phyloP scores from a whole-genome alignment of 2,797 vertebrate genomes.

The Florisuga fusca region DNA sequence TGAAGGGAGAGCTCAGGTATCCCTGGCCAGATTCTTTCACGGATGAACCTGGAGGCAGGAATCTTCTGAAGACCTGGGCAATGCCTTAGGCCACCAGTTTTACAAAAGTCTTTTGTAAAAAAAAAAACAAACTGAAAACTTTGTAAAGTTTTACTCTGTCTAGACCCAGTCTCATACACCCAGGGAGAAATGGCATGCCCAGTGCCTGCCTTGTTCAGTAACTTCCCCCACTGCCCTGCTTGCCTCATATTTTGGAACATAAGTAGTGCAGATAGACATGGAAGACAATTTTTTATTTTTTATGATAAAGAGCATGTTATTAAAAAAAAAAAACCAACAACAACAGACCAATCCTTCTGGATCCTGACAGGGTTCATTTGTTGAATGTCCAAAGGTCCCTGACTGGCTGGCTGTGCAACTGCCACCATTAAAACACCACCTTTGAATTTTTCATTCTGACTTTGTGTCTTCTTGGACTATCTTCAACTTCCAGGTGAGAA shows the following conservation, averaged over 20 bases:
- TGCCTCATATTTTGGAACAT: background rate
- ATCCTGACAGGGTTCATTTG: background rate
- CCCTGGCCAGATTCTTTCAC: background rate
- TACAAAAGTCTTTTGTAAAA: background rate
- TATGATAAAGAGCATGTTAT: background rate
- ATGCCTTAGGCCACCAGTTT: background rate
- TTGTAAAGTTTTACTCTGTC: background rate
- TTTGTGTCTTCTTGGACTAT: background rate
- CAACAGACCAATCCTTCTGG: background rate
- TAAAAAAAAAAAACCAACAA: background rate
- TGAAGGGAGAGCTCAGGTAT: background rate
- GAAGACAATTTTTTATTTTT: background rate
- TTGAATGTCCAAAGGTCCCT: background rate
- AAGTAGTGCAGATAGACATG: background rate
- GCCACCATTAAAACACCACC: background rate
- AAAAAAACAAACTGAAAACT: no score
- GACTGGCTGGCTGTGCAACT: background rate
- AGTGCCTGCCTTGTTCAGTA: background rate
- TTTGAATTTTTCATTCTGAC: conserved; percentile 7
- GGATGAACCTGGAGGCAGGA: background rate
- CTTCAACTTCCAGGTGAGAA: background rate
- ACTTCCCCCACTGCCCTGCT: background rate
- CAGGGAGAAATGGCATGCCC: background rate
- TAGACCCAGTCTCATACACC: background rate
- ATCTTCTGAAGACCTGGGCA: background rate